Conservation (phyloP, 1,140 invertebrate species). For the Andricus grossulariae region DNA sequence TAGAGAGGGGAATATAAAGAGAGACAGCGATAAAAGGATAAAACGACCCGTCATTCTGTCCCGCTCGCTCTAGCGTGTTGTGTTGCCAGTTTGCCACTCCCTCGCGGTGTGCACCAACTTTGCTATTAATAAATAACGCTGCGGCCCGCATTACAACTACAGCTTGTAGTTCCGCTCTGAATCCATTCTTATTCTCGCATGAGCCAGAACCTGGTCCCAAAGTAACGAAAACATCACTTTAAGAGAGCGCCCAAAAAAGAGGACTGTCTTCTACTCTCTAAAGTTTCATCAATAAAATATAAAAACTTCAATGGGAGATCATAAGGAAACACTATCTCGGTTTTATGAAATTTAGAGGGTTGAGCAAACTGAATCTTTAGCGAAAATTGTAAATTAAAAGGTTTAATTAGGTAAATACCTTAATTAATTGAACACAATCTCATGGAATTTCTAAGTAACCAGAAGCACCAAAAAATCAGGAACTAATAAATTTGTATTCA, state of each 20-base stretch:
- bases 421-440: no score
- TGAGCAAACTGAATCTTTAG: no score
- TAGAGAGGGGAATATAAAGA: neutral
- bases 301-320: no score
- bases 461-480: no score
- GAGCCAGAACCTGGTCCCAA: neutral
- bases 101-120: constrained; percentile 43
- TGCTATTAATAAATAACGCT: constrained; percentile 52
- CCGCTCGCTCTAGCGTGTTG: constrained; percentile 33
- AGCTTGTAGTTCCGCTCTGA: constrained; percentile 35
- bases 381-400: no score
- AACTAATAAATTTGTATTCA: no score
- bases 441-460: no score
- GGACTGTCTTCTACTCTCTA: no score
- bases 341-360: no score
- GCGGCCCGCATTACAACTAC: constrained; percentile 42
- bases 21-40: neutral
- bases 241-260: neutral
- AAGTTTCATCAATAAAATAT: no score
- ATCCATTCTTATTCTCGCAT: constrained; percentile 34
- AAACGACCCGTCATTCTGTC: constrained; percentile 45
- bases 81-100: constrained; percentile 45
- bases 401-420: no score
- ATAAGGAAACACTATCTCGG: no score
- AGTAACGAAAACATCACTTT: constrained; percentile 20